These are phyloP conservation scores for Corythaeola cristata DNA, from an alignment of 2,113 vertebrate genomes.

Conservation along the genomic window DNA sequence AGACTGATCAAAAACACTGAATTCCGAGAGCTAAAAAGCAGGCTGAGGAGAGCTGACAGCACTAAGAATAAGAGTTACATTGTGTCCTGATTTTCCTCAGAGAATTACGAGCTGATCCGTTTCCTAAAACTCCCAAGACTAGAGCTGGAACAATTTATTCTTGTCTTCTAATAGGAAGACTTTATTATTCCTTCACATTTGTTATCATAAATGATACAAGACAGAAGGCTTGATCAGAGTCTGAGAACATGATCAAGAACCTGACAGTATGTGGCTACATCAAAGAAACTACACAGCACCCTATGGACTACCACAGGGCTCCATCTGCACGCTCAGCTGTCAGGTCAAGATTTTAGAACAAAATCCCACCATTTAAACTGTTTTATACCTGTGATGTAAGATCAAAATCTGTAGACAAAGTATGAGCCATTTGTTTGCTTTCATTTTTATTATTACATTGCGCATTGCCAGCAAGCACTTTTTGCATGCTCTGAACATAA, in stretches of 20 bases:
- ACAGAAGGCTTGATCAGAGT: conserved; percentile 22
- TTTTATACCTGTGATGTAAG: background rate
- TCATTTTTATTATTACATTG: background rate
- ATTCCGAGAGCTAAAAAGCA: background rate
- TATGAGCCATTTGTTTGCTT: background rate
- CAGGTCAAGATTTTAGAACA: background rate
- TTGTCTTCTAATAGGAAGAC: background rate
- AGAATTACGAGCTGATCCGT: background rate
- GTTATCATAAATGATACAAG: conserved; percentile 32
- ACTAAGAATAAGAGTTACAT: background rate
- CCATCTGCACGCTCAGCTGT: conserved; percentile 45
- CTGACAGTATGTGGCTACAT: conserved; percentile 22
- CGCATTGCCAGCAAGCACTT: background rate
- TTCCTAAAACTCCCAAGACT: background rate
- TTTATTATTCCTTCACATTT: conserved; percentile 33
- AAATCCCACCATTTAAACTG: background rate
- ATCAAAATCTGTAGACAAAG: background rate
- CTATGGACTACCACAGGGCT: conserved; percentile 6
- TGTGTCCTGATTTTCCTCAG: background rate
- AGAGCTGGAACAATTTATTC: background rate
- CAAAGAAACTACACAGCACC: background rate
- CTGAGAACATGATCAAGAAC: conserved; percentile 41
- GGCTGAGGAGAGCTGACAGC: background rate
- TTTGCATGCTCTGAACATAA: background rate
- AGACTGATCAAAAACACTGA: background rate